These are phyloP conservation scores for Hesperia comma DNA, from an alignment of 2,888 invertebrate genomes.

Conservation along the genomic window DNA sequence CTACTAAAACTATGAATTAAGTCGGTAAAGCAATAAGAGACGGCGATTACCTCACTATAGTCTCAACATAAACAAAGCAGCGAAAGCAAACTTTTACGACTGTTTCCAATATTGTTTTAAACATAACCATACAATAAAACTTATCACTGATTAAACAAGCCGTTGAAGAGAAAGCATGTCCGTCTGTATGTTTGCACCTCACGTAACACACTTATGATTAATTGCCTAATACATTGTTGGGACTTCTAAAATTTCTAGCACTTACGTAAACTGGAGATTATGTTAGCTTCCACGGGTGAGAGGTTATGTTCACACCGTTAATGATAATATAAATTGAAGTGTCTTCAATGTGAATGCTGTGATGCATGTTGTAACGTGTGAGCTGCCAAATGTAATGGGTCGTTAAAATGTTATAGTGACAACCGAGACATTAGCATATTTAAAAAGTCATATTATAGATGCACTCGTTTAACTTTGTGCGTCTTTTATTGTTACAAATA, in stretches of 20 bases:
- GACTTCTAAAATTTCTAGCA: conserved; percentile 39
- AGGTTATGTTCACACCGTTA: conserved; percentile 18
- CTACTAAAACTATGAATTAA: too few relatives aligned
- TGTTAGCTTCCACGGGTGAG: not conserved
- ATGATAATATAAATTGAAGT: not conserved
- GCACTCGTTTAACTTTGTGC: too few relatives aligned
- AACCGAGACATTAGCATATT: too few relatives aligned
- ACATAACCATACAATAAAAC: conserved; percentile 16
- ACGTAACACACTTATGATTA: conserved; percentile 27
- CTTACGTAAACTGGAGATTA: conserved; percentile 28
- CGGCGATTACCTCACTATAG: too few relatives aligned
- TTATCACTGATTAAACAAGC: conserved; percentile 1
- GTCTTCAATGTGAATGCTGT: conserved; percentile 9
- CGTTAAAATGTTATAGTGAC: too few relatives aligned
- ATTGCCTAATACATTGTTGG: conserved; percentile 37
- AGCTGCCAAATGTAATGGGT: not conserved
- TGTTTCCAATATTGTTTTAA: conserved; percentile 3
- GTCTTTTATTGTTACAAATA: too few relatives aligned
- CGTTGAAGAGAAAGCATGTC: conserved; percentile 22
- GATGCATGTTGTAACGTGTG: conserved; percentile 1
- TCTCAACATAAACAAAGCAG: not conserved
- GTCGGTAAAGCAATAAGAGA: not conserved
- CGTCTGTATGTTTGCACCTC: conserved; percentile 22
- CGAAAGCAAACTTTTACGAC: conserved; percentile 4
- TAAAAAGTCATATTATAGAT: too few relatives aligned